Conservation (phyloP, 2,888 invertebrate genomes). For the Salpingus planirostris region DNA sequence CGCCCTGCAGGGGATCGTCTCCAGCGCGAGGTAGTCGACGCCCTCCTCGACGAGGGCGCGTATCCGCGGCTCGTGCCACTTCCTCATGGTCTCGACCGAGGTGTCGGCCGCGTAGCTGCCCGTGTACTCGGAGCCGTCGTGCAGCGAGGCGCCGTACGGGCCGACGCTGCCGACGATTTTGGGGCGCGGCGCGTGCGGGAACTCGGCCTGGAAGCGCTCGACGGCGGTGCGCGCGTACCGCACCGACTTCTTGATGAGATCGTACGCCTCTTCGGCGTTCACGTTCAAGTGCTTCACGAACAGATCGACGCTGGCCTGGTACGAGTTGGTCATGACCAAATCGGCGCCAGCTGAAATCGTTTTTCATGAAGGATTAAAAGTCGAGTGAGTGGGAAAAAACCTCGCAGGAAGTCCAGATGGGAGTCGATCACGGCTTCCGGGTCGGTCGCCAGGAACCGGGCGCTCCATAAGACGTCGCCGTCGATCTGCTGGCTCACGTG, state of each 20-base stretch:
- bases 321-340: conserved; percentile 79
- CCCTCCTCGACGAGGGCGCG: conserved; percentile 70
- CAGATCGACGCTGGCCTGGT: conserved; percentile 75
- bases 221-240: conserved; percentile 65
- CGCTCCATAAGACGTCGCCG: conserved; percentile 85
- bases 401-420: conserved; percentile 73
- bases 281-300: conserved; percentile 67
- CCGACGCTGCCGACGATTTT: conserved; percentile 81
- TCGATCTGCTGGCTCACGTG: conserved; percentile 69
- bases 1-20: conserved; percentile 78
- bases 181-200: conserved; percentile 40
- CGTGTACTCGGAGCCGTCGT: conserved; percentile 90
- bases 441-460: conserved; percentile 69
- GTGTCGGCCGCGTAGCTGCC: conserved; percentile 69
- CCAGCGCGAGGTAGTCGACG: conserved; percentile 78
- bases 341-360: conserved; percentile 67
- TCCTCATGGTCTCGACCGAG: conserved; percentile 53
- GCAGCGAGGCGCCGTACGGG: conserved; percentile 83
- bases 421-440: conserved; percentile 70
- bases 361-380: background rate
- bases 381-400: conserved; percentile 38
- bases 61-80: conserved; percentile 81
- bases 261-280: conserved; percentile 55
- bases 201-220: conserved; percentile 48
- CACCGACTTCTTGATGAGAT: conserved; percentile 67